Conservation (phyloP, 2,888 invertebrate species). For the Dasypolia templi region DNA sequence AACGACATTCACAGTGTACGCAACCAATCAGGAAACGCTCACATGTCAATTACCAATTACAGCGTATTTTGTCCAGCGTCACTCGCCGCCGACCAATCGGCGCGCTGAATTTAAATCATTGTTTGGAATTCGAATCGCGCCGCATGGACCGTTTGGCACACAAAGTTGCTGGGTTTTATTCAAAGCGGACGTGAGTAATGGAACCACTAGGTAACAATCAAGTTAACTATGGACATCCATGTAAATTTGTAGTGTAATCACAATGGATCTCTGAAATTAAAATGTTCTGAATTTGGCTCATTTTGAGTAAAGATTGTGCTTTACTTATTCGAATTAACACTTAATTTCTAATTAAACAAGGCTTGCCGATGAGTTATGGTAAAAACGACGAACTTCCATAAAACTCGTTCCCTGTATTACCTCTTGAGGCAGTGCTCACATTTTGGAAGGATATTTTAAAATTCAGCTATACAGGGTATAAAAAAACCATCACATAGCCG, state of each 20-base stretch:
- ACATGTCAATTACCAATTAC: slow-evolving; percentile 89
- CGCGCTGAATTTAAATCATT: slow-evolving; percentile 82
- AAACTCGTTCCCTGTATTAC: too few species aligned
- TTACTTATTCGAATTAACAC: not conserved
- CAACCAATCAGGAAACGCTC: slow-evolving; percentile 86
- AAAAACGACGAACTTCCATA: not conserved
- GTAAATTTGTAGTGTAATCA: not conserved
- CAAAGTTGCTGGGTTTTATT: slow-evolving; percentile 26
- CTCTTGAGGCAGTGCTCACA: too few species aligned
- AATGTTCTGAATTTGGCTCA: not conserved
- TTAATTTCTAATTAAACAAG: not conserved
- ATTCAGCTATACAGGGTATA: too few species aligned
- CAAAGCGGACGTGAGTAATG: not conserved
- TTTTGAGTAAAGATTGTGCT: not conserved
- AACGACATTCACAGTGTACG: slow-evolving; percentile 67
- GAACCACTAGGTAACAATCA: not conserved
- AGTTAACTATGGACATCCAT: too few species aligned
- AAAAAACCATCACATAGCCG: too few species aligned
- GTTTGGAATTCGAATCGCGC: slow-evolving; percentile 77
- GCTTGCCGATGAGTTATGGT: not conserved
- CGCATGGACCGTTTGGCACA: slow-evolving; percentile 45
- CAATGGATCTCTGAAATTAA: not conserved
- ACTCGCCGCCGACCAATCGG: slow-evolving; percentile 81
- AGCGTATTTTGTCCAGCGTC: slow-evolving; percentile 85
- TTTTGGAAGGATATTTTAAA: too few species aligned